Percentiles rank a stretch among this genome's conserved stretches.
Conservation (phyloP, 1,140 invertebrate genomes). For the Aethina tumida region DNA sequence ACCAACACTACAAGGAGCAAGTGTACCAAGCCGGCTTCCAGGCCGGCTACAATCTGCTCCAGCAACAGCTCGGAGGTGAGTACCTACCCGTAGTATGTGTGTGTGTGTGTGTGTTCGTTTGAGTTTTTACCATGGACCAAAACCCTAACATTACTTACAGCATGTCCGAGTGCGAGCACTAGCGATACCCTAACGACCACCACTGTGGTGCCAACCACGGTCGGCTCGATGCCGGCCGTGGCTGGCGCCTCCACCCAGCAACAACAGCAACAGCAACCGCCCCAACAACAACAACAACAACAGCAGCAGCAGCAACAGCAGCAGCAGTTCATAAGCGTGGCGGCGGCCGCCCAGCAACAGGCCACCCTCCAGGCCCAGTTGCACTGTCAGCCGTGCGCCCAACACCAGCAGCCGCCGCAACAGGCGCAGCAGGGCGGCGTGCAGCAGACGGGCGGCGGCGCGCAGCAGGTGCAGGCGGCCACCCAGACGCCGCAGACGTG, state of each 20-base stretch:
- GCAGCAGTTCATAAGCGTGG: slow-evolving; percentile 30
- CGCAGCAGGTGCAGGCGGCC: slow-evolving; percentile 47
- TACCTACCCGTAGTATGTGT: no score
- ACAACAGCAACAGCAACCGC: slow-evolving; percentile 12
- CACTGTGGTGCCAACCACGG: slow-evolving; percentile 19
- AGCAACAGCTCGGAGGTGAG: slow-evolving; percentile 29
- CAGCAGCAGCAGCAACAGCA: slow-evolving; percentile 19
- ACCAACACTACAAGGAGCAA: slow-evolving; percentile 32
- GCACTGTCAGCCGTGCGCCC: slow-evolving; percentile 25
- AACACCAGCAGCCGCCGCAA: slow-evolving; percentile 27
- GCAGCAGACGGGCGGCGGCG: slow-evolving; percentile 22
- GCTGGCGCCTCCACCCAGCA: slow-evolving; percentile 19
- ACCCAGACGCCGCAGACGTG: slow-evolving; percentile 41
- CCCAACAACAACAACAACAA: slow-evolving; percentile 29
- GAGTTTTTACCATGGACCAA: neutral
- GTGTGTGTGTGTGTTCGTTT: no score
- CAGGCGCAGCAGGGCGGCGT: no score
- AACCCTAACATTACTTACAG: slow-evolving; percentile 17
- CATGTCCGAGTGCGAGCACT: slow-evolving; percentile 22
- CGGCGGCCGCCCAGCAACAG: slow-evolving; percentile 34
- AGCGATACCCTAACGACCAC: slow-evolving; percentile 21
- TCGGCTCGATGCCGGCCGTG: slow-evolving; percentile 11
- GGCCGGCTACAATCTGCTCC: slow-evolving; percentile 34
- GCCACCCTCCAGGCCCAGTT: slow-evolving; percentile 2
- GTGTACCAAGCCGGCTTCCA: slow-evolving; percentile 38